Percentiles rank a stretch among this genome's conserved stretches.
These are phyloP conservation scores for Sebastiscus albofasciatus DNA, from an alignment of 2,797 vertebrate genomes.

Conservation along the genomic window DNA sequence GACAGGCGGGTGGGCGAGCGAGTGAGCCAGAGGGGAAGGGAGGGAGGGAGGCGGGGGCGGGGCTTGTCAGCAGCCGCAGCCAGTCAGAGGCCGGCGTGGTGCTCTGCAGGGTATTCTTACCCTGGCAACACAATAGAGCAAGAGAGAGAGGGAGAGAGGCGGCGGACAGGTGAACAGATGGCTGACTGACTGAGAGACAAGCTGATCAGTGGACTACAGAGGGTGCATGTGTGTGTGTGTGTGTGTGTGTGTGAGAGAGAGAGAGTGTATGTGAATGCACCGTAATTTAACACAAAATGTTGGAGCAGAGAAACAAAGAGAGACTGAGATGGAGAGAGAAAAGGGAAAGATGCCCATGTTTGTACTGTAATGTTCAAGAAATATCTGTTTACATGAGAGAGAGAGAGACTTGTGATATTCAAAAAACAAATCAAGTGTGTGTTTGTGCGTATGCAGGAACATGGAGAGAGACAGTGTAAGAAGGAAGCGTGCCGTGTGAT, in stretches of 20 bases:
- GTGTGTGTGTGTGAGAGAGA: background rate
- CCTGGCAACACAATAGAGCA: slow-evolving; percentile 83
- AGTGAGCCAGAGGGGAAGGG: slow-evolving; percentile 48
- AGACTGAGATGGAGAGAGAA: background rate
- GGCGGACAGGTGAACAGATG: slow-evolving; percentile 84
- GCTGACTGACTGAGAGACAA: slow-evolving; percentile 76
- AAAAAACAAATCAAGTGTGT: background rate
- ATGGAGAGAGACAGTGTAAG: background rate
- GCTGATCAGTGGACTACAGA: slow-evolving; percentile 73
- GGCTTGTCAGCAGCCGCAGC: slow-evolving; percentile 62
- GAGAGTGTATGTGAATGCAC: background rate
- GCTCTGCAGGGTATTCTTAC: slow-evolving; percentile 83
- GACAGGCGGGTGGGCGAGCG: slow-evolving; percentile 58
- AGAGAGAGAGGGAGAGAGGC: slow-evolving; percentile 43
- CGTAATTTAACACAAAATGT: slow-evolving; percentile 34
- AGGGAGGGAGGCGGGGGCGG: slow-evolving; percentile 57
- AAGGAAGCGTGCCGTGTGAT: background rate
- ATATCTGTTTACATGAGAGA: slow-evolving; percentile 21
- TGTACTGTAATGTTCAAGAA: slow-evolving; percentile 41
- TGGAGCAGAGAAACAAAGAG: slow-evolving; percentile 29
- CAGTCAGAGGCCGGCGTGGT: slow-evolving; percentile 71
- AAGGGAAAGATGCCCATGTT: slow-evolving; percentile 43
- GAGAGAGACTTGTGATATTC: background rate
- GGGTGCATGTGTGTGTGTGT: slow-evolving; percentile 15
- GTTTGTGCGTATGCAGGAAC: background rate